Evolutionary conservation across 2,797 vertebrate genomes (phyloP).

Genomic region (Leptatherina wallacei): DNA sequence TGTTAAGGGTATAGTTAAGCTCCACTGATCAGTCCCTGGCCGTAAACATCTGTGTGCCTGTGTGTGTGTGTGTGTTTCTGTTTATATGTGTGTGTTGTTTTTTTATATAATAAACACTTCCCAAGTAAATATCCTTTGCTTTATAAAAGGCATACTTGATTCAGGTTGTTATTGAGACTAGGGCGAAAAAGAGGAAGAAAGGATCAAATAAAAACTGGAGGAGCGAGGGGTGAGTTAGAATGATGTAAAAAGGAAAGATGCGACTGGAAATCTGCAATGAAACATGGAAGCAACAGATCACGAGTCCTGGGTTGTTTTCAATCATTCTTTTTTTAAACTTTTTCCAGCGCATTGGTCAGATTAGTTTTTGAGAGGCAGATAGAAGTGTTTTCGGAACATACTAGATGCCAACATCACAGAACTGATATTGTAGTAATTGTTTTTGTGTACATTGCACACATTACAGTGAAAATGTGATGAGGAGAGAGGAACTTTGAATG

Average conservation of each 20-base stretch:
- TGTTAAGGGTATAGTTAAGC: constrained; percentile 66
- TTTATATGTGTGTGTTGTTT: constrained; percentile 42
- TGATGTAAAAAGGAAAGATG: constrained; percentile 2
- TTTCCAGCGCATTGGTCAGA: neutral
- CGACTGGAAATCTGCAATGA: neutral
- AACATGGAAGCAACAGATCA: neutral
- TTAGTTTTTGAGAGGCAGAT: constrained; percentile 7
- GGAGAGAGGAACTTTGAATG: constrained; percentile 2
- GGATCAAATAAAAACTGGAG: constrained; percentile 28
- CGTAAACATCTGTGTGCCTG: constrained; percentile 54
- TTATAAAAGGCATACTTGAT: constrained; percentile 50
- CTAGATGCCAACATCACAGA: neutral
- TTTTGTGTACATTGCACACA: neutral
- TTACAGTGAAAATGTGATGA: neutral
- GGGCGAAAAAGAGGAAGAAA: constrained; percentile 13
- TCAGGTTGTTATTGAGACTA: constrained; percentile 40
- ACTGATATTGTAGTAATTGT: neutral
- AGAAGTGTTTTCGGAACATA: neutral
- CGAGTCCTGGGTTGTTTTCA: neutral
- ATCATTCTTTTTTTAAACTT: neutral
- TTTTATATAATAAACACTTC: constrained; percentile 58
- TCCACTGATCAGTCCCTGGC: constrained; percentile 65
- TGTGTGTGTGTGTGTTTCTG: constrained; percentile 40
- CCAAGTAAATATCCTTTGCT: constrained; percentile 46
- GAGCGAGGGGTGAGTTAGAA: constrained; percentile 7